Evolutionary conservation across 2,113 vertebrate genomes (phyloP), one percentile per base, ranked within the genome.

Genomic region (Oophaga pumilio): DNA sequence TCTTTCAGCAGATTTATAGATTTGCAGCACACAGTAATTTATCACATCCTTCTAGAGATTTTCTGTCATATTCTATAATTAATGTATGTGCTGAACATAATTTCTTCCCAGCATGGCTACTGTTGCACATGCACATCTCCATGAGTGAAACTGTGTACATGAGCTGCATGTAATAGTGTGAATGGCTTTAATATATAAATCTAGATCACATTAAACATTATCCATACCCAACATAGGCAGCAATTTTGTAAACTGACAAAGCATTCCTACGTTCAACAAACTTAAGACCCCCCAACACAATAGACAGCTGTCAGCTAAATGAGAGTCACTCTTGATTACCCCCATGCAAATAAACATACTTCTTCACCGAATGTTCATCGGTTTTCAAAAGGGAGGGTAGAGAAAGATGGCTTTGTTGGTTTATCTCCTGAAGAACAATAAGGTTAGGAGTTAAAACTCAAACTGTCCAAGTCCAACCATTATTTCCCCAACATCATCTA

Each of bases 1-100:
- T 82, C 57, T 57, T 53, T 50, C 74, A 77, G 20, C 59, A 84
- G 87, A 88, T 88, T 77, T 84, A 88, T 88, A 88, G 87, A 84
- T 83, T 88, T 77, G 26, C 80, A 77, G 22, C 43, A 56, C 50
- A 77, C 17, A 17, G 81, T 56, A 52, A 84, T 88, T 64, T 49
- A 88, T 88, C 87, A 88, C 56, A 76, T 76, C 80, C 59, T 76
- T 56, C 69, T 57, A 57, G 14, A 76, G 71, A 79, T 79, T 85
- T 86, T 86, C 76, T 69, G 76, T 86, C 76, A 78, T 50, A 88
- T 76, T 17, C 60, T 68, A 68, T 88, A 88, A 84, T 84, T 83
- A 84, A 77, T 88, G 59, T 77, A 88, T 88, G 87, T 59, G 50
- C 14, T 8, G 43, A 77, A 84, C 28, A 77, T 64, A 28, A 68